Percentiles rank a stretch among this genome's conserved stretches.
phyloP scores from a whole-genome alignment of 2,113 vertebrate genomes.

The Myanophis thanlyinensis region DNA sequence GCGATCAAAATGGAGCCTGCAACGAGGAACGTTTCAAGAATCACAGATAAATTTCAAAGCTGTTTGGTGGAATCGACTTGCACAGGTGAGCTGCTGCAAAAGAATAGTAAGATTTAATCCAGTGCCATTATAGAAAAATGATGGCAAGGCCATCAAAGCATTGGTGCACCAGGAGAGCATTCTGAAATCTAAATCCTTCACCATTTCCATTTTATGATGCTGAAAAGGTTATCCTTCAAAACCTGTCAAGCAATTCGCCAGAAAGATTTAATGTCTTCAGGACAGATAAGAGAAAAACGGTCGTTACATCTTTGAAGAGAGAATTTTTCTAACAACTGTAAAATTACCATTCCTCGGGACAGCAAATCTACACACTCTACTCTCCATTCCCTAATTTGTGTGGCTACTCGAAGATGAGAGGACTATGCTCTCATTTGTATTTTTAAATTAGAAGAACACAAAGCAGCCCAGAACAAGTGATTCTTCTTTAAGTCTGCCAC shows the following conservation, averaged over 20 bases:
- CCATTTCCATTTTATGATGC: constrained; percentile 67
- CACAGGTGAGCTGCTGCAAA: constrained; percentile 61
- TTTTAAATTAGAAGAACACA: constrained; percentile 21
- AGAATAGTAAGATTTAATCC: constrained; percentile 68
- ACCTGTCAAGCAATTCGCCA: constrained; percentile 68
- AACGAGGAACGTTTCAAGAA: constrained; percentile 58
- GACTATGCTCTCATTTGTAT: constrained; percentile 31
- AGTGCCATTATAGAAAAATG: constrained; percentile 68
- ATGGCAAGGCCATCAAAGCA: constrained; percentile 69
- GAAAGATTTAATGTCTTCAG: constrained; percentile 72
- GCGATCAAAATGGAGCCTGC: constrained; percentile 46
- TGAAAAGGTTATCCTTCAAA: constrained; percentile 77
- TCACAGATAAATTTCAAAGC: constrained; percentile 65
- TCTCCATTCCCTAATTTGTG: constrained; percentile 41
- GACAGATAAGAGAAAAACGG: constrained; percentile 64
- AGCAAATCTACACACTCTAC: constrained; percentile 18
- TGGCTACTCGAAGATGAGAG: constrained; percentile 26
- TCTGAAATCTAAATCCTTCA: constrained; percentile 68
- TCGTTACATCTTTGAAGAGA: constrained; percentile 63
- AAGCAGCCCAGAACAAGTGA: background rate
- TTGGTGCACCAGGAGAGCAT: constrained; percentile 64
- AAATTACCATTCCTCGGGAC: constrained; percentile 57
- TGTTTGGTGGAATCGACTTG: constrained; percentile 56
- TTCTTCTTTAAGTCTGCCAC: constrained; percentile 3
- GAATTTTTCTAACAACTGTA: constrained; percentile 58